Percentiles rank a stretch among this genome's conserved stretches.
phyloP scores from a whole-genome alignment of 2,113 vertebrate genomes.

The Arenaria interpres region DNA sequence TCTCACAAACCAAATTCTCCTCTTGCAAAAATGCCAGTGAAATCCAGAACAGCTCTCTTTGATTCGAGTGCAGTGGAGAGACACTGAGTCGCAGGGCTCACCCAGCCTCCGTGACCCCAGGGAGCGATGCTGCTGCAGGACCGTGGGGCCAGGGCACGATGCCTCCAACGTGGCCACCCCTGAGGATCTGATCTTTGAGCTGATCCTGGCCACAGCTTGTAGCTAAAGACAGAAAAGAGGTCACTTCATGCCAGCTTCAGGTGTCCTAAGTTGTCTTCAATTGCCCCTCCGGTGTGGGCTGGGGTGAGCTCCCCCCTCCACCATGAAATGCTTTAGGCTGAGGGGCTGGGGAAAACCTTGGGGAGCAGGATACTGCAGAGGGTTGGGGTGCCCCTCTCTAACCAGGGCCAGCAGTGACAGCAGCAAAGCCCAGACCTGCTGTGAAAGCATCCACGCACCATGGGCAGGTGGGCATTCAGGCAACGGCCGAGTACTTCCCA shows the following conservation, averaged over 20 bases:
- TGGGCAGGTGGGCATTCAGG: neutral
- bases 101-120: neutral
- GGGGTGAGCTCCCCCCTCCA: neutral
- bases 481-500: neutral
- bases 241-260: neutral
- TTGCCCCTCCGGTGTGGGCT: accelerated
- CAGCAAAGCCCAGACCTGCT: neutral
- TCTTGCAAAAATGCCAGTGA: neutral
- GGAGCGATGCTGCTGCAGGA: accelerated
- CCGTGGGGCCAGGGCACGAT: accelerated
- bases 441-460: neutral
- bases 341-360: neutral
- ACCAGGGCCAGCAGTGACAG: accelerated
- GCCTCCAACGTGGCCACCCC: neutral
- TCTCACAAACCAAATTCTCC: neutral
- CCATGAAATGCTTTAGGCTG: accelerated
- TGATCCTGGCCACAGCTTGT: neutral
- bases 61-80: neutral
- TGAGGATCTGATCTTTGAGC: neutral
- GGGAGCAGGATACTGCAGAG: accelerated
- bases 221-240: neutral
- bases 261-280: neutral
- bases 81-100: neutral
- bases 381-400: neutral
- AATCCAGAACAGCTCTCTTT: neutral